Conservation (phyloP, 2,797 vertebrate species). For the Cuculus canorus region DNA sequence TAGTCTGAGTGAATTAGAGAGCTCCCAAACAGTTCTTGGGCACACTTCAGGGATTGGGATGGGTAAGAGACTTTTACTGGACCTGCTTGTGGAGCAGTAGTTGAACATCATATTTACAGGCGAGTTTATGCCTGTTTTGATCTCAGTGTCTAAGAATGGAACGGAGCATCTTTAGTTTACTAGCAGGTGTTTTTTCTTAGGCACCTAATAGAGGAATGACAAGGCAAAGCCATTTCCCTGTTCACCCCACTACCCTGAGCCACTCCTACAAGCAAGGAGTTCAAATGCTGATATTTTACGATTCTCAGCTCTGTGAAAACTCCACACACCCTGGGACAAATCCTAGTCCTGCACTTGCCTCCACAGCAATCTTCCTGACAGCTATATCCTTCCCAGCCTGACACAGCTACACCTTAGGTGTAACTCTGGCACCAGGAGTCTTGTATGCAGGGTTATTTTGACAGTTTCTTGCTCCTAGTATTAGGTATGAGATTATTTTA, state of each 20-base stretch:
- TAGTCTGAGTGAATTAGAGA: not conserved
- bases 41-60: not conserved
- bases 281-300: not conserved
- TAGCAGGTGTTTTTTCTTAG: not conserved
- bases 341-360: not conserved
- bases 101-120: not conserved
- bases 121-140: not conserved
- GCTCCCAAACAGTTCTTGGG: not conserved
- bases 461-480: not conserved
- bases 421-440: not conserved
- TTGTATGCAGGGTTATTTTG: not conserved
- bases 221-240: not conserved
- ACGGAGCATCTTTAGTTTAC: not conserved
- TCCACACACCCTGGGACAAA: not conserved
- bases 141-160: rapidly evolving
- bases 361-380: not conserved
- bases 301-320: not conserved
- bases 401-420: not conserved
- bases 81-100: not conserved
- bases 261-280: not conserved
- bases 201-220: not conserved
- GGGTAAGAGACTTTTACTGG: not conserved
- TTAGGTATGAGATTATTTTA: not conserved
- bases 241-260: not conserved
- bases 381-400: not conserved